phyloP scores from a whole-genome alignment of 1,140 invertebrate genomes.

The Drosophila nigrodunni region DNA sequence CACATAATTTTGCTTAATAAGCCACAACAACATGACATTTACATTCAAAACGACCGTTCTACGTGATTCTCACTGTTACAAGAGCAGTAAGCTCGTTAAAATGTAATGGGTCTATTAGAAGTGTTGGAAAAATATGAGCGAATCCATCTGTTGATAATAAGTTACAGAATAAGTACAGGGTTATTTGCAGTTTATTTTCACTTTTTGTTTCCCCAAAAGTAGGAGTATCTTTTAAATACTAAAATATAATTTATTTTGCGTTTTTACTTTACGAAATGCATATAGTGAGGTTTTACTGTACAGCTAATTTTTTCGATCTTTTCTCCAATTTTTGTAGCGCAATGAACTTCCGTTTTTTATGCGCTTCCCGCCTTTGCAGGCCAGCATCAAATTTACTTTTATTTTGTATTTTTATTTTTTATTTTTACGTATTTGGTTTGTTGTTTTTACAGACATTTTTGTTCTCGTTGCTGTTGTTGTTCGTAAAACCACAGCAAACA shows the following conservation, averaged over 20 bases:
- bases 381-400: constrained; percentile 56
- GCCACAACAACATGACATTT: constrained; percentile 40
- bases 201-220: background rate
- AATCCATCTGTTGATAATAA: no score
- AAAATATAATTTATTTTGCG: constrained; percentile 1
- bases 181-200: no score
- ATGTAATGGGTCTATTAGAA: no score
- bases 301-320: background rate
- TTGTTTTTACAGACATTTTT: constrained; percentile 40
- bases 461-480: constrained; percentile 26
- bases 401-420: constrained; percentile 51
- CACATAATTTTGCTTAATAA: constrained; percentile 16
- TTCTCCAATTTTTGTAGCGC: constrained; percentile 25
- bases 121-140: no score
- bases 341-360: constrained; percentile 74
- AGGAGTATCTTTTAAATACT: background rate
- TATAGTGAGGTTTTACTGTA: constrained; percentile 5
- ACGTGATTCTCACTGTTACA: constrained; percentile 30
- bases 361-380: constrained; percentile 38
- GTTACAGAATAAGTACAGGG: no score
- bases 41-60: constrained; percentile 24
- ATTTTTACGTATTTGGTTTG: constrained; percentile 54
- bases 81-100: constrained; percentile 3
- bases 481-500: constrained; percentile 31
- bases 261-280: background rate